phyloP scores from a whole-genome alignment of 2,797 vertebrate species.

The Melanogrammus aeglefinus region DNA sequence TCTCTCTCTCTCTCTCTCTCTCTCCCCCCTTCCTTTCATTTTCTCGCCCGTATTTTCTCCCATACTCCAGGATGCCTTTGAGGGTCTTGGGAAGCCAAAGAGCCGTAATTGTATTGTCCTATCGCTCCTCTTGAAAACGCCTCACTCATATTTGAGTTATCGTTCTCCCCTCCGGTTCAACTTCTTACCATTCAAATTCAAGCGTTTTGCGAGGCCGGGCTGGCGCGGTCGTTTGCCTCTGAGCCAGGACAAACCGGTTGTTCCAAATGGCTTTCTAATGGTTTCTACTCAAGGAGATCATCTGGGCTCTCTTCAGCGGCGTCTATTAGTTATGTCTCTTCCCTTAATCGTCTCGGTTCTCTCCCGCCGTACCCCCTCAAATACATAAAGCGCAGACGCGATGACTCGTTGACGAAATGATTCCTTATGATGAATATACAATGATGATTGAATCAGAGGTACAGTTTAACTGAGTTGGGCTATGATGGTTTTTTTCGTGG shows the following conservation, averaged over 20 bases:
- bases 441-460: background rate
- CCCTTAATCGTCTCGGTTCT: background rate
- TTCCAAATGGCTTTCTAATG: background rate
- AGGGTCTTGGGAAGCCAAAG: background rate
- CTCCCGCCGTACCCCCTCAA: background rate
- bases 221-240: background rate
- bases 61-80: background rate
- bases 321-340: background rate
- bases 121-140: background rate
- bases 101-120: conserved; percentile 1
- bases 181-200: background rate
- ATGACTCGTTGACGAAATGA: background rate
- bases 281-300: background rate
- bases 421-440: background rate
- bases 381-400: background rate
- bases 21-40: background rate
- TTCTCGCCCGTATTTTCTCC: background rate
- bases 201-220: background rate
- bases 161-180: background rate
- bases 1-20: background rate
- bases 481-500: background rate
- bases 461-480: background rate
- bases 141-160: conserved; percentile 1
- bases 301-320: background rate
- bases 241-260: background rate